Conservation (phyloP, 2,797 vertebrate species). For the Glyptemys insculpta region DNA sequence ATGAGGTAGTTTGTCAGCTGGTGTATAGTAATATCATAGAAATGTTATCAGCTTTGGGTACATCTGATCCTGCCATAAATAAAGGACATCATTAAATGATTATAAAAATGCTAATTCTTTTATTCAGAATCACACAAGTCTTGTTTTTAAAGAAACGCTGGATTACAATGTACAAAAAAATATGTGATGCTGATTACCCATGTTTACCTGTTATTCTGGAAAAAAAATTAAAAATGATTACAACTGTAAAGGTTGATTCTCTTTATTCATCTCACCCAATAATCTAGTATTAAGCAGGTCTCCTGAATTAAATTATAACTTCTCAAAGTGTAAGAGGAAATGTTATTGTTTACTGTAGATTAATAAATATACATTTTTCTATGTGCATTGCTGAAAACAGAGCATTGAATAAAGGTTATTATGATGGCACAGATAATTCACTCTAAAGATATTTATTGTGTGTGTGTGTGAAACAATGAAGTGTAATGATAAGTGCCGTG, state of each 20-base stretch:
- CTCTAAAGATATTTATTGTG: constrained; percentile 59
- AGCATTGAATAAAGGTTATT: background rate
- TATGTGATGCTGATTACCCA: constrained; percentile 20
- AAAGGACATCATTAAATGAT: constrained; percentile 14
- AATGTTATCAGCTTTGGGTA: constrained; percentile 7
- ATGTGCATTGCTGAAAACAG: constrained; percentile 6
- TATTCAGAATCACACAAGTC: background rate
- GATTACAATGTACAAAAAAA: constrained; percentile 38
- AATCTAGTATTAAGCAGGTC: constrained; percentile 56
- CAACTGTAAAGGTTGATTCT: constrained; percentile 16
- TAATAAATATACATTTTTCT: constrained; percentile 20
- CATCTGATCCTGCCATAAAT: background rate
- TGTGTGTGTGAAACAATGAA: constrained; percentile 50
- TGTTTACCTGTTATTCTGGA: constrained; percentile 7
- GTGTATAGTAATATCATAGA: background rate
- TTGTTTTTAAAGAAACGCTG: background rate
- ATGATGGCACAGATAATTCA: constrained; percentile 19
- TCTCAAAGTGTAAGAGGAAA: constrained; percentile 49
- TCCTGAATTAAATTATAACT: constrained; percentile 63
- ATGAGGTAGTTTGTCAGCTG: background rate
- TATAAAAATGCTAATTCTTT: background rate
- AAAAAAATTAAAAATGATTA: constrained; percentile 35
- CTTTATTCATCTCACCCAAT: constrained; percentile 31
- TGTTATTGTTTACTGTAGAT: constrained; percentile 34
- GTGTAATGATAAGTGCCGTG: constrained; percentile 47